Evolutionary conservation across 2,113 vertebrate genomes (phyloP).

Genomic region (Malaclemys terrapin): DNA sequence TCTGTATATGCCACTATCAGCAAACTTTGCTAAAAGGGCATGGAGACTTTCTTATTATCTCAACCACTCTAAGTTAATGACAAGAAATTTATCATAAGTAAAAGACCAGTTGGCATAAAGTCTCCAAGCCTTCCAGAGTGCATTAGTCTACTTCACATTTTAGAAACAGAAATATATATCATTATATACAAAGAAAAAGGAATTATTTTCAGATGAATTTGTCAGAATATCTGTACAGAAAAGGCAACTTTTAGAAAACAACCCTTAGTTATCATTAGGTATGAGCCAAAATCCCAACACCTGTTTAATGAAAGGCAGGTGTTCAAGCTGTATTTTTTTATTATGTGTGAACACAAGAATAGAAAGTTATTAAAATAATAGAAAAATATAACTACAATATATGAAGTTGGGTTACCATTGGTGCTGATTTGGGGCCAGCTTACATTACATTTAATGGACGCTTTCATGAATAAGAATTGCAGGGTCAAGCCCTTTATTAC

Average conservation of each 20-base stretch:
- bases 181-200: accelerated
- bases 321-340: background rate
- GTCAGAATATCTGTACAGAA: background rate
- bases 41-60: background rate
- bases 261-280: background rate
- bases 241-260: background rate
- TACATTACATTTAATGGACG: background rate
- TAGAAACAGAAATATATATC: background rate
- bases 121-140: background rate
- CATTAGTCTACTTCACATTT: background rate
- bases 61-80: background rate
- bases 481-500: background rate
- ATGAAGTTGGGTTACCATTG: background rate
- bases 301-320: background rate
- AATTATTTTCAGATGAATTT: background rate
- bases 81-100: background rate
- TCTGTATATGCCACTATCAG: accelerated
- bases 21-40: background rate
- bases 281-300: background rate
- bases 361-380: background rate
- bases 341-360: background rate
- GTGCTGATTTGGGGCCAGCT: background rate
- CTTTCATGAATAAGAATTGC: background rate
- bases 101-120: background rate
- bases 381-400: background rate